Percentiles rank a stretch among this genome's conserved stretches.
Conservation (phyloP, 92 coral and sea anemone species). For the Paragorgia papillata region DNA sequence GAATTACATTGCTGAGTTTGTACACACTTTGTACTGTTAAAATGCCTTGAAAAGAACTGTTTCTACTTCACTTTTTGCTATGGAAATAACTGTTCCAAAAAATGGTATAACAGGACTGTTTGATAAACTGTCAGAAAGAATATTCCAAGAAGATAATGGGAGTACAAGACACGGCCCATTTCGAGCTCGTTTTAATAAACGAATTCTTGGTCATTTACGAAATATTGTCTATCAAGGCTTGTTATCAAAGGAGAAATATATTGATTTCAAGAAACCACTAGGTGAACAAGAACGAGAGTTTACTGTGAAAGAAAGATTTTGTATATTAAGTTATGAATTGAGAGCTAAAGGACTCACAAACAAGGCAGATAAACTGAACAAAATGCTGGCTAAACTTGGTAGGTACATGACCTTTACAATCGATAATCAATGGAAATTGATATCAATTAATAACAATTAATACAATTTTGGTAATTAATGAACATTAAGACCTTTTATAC, state of each 20-base stretch:
- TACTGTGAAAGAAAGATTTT: conserved; percentile 16
- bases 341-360: conserved; percentile 2
- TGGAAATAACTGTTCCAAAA: conserved; percentile 29
- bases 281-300: neutral
- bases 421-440: too few relatives aligned
- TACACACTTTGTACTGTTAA: neutral
- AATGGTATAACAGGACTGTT: conserved; percentile 5
- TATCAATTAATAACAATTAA: too few relatives aligned
- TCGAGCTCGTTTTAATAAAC: conserved; percentile 20
- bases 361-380: conserved; percentile 19
- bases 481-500: too few relatives aligned
- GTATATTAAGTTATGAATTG: conserved; percentile 9
- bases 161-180: neutral
- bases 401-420: neutral
- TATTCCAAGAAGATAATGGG: conserved; percentile 3
- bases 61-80: neutral
- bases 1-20: neutral
- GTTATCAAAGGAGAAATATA: conserved; percentile 19
- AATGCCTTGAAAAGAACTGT: neutral
- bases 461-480: too few relatives aligned
- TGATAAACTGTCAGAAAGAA: conserved; percentile 19
- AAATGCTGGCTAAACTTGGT: conserved; percentile 18
- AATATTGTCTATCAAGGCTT: conserved; percentile 6
- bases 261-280: neutral
- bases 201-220: neutral